Evolutionary conservation across 2,797 vertebrate species (phyloP).

Genomic region (Mus minutoides): DNA sequence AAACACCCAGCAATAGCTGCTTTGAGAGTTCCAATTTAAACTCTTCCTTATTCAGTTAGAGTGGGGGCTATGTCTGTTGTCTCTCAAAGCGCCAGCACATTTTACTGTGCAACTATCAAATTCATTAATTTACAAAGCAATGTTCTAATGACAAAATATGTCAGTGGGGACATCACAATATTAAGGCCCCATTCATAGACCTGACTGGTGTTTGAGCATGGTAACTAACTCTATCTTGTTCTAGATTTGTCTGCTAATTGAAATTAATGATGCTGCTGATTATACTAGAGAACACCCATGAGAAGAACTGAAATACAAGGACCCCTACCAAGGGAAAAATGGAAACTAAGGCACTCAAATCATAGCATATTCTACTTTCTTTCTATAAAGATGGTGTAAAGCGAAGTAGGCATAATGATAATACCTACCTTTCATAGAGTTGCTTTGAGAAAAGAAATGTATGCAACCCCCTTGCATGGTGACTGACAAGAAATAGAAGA

Average conservation of each 20-base stretch:
- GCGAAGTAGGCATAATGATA: neutral
- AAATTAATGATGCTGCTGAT: neutral
- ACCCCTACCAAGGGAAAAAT: neutral
- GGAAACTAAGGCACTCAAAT: neutral
- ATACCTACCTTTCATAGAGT: neutral
- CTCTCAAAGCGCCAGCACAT: no score
- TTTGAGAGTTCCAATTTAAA: neutral
- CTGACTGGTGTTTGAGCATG: neutral
- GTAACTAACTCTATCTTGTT: neutral
- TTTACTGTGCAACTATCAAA: neutral
- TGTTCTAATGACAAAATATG: neutral
- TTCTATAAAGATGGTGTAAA: neutral
- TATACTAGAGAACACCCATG: neutral
- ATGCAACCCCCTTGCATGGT: neutral
- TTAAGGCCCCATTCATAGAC: neutral
- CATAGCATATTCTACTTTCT: neutral
- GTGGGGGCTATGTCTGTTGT: rapidly evolving
- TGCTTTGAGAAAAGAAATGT: constrained; percentile 38
- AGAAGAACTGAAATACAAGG: neutral
- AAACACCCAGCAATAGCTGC: neutral
- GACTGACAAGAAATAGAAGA: constrained; percentile 52
- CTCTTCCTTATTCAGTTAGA: neutral
- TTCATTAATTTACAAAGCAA: constrained; percentile 1
- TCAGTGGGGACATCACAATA: neutral
- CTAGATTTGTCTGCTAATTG: neutral